phyloP scores from a whole-genome alignment of 2,113 vertebrate genomes.

The Telmatochromis sp. region DNA sequence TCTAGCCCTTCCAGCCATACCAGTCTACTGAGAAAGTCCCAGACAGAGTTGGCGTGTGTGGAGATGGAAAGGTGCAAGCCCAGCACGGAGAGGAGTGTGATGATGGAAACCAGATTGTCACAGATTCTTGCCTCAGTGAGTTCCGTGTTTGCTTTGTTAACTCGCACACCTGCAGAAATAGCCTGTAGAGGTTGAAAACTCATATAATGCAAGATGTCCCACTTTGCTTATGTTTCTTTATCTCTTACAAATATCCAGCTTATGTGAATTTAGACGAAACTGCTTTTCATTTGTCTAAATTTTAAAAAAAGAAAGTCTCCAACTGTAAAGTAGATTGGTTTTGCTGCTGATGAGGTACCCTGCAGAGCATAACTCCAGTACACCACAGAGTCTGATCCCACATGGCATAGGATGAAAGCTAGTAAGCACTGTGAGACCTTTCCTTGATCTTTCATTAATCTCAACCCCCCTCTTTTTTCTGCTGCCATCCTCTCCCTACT shows the following conservation, averaged over 20 bases:
- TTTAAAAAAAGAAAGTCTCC: accelerated
- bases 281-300: neutral
- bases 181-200: neutral
- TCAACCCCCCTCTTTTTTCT: neutral
- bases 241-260: neutral
- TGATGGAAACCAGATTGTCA: conserved; percentile 78
- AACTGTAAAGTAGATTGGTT: neutral
- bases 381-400: neutral
- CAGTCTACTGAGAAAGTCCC: conserved; percentile 72
- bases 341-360: neutral
- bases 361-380: neutral
- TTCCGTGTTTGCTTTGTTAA: neutral
- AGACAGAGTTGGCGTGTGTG: conserved; percentile 67
- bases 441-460: conserved; percentile 44
- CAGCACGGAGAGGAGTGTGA: conserved; percentile 84
- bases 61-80: conserved; percentile 81
- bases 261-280: neutral
- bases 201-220: neutral
- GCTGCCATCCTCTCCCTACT: conserved; percentile 2
- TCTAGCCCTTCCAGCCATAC: conserved; percentile 73
- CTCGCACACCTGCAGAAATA: neutral
- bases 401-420: conserved; percentile 7
- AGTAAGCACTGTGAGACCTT: conserved; percentile 10
- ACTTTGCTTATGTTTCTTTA: neutral
- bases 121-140: conserved; percentile 85